A percentile compares a stretch with the other conserved stretches of the same genome.
Conservation (phyloP, 2,888 invertebrate genomes). For the Mystacides longicornis region DNA sequence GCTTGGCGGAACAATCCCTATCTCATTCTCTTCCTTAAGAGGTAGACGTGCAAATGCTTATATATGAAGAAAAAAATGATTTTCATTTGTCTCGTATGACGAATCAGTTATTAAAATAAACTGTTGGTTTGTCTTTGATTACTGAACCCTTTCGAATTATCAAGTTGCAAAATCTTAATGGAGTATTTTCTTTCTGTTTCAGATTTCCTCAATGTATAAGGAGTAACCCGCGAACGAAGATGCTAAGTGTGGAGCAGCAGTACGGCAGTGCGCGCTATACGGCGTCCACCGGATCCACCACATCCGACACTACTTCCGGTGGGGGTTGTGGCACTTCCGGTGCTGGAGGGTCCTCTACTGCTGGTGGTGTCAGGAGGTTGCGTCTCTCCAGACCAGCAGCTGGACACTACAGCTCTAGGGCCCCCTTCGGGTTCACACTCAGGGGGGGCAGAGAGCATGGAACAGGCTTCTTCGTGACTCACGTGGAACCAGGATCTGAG, state of each 20-base stretch:
- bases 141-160: too few species aligned
- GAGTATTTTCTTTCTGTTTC: neutral
- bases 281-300: constrained; percentile 24
- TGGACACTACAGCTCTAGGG: constrained; percentile 45
- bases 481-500: constrained; percentile 79
- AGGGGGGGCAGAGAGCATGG: constrained; percentile 86
- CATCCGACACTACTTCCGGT: constrained; percentile 19
- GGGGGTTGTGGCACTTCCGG: constrained; percentile 7
- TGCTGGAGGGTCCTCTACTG: constrained; percentile 5
- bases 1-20: too few species aligned
- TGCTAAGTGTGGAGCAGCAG: constrained; percentile 7
- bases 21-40: too few species aligned
- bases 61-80: too few species aligned
- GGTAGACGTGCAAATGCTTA: too few species aligned
- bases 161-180: neutral
- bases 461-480: constrained; percentile 87
- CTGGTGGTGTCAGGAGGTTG: constrained; percentile 35
- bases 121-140: too few species aligned
- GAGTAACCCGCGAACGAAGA: neutral
- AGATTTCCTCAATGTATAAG: neutral
- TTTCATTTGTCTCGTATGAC: too few species aligned
- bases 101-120: too few species aligned
- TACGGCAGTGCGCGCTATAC: constrained; percentile 19
- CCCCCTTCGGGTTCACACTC: constrained; percentile 67
- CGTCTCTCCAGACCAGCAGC: constrained; percentile 42